Evolutionary conservation across 53 echinoderm and acorn worm species (phyloP), one percentile per base, ranked within the genome.

Genomic region (Zoroaster sp.): DNA sequence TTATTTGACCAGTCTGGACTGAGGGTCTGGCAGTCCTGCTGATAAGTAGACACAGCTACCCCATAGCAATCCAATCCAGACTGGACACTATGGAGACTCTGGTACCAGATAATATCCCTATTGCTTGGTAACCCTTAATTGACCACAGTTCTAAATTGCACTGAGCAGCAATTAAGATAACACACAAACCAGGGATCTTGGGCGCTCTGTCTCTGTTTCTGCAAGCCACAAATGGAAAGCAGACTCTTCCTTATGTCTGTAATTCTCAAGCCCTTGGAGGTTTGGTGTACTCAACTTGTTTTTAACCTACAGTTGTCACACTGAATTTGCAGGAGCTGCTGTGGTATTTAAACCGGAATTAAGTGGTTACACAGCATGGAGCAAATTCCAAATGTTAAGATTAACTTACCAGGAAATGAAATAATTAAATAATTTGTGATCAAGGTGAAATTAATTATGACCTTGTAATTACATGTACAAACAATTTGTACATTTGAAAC

Each of bases 1-100:
- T 82, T 4, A 66, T 41, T 82, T 82, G 82, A 67, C 68, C 82
- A 82, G 82, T 82, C 82, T 67, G 66, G 82, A 82, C 82, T 43
- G 67, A 67, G 82, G 82, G 82, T 82, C 82, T 82, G 68, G 68
- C 82, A 28, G 68, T 13, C 82, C 68, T 42, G 68, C 82, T 82
- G 82, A 28, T 46, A 28, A 51, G 78, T 37, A 78, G 78, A 78
- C 78, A 78, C 37, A 32, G 23, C 78, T 78, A 54, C 78, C 78
- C 39, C 55, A 54, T 54, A 4, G 10, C n/a, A 54, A 54, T 78
- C 63, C 59, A 3, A 4, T 43, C 68, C 66, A 82, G 82, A 82
- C 82, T 82, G 68, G 82, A 82, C 68, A 13, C 30, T 30, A 67
- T 31, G 68, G 82, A 43, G 35, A 28, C 38, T 44, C 51, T 4